Percentiles rank a stretch among this genome's conserved stretches.
Conservation (phyloP, 2,113 vertebrate genomes). For the Noturus placidus region DNA sequence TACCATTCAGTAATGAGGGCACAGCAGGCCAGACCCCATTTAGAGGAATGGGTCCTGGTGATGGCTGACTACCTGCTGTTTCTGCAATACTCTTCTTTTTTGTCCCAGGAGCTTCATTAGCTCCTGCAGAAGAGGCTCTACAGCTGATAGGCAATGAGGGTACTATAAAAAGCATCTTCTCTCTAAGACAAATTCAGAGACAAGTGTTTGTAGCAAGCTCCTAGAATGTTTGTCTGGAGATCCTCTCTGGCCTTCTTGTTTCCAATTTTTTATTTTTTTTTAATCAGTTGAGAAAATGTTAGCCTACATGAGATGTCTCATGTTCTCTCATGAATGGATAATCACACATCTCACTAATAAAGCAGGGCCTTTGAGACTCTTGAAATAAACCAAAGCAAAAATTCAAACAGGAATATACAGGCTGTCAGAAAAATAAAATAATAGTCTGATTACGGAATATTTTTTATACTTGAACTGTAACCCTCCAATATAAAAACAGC, state of each 20-base stretch:
- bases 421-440: not conserved
- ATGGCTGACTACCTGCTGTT: conserved; percentile 22
- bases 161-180: conserved; percentile 19
- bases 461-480: not conserved
- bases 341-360: conserved; percentile 26
- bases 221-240: conserved; percentile 26
- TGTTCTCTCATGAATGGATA: conserved; percentile 1
- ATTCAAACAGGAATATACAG: not conserved
- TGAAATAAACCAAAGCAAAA: not conserved
- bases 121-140: conserved; percentile 25
- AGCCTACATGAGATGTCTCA: not conserved
- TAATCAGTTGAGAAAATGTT: conserved; percentile 24
- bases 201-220: conserved; percentile 20
- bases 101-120: conserved; percentile 33
- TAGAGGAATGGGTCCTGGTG: not conserved
- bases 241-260: conserved; percentile 19
- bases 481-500: not conserved
- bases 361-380: not conserved
- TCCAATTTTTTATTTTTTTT: not conserved
- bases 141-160: conserved; percentile 20
- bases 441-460: not conserved
- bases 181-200: conserved; percentile 1
- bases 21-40: conserved; percentile 25
- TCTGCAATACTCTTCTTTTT: not conserved
- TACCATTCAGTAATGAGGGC: conserved; percentile 39